Evolutionary conservation across 30 jellyfish, hydroid and myxozoan genomes (phyloP), one percentile per base, ranked within the genome.

Genomic region (Rhopilema esculentum): DNA sequence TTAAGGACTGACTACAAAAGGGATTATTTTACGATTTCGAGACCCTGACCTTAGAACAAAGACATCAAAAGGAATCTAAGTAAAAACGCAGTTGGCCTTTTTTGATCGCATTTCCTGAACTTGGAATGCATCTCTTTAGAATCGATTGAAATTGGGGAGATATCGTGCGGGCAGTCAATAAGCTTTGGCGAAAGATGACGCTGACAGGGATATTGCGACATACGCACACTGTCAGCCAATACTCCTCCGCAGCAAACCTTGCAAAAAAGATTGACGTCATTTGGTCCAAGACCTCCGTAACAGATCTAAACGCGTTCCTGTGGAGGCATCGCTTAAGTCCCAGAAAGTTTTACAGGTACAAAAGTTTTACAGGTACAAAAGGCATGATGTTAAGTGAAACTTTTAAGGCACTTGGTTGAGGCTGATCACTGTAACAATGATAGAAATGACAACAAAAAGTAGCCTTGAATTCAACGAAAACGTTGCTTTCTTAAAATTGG

Each of bases 51-150:
- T 51, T 23, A n/a, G 24, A 24, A 77, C 76, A 77, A 77, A 49
- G 87, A 71, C 87, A 21, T 77, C 87, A 77, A 77, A 50, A 63
- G 77, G 76, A 49, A 1, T 53, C 75, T 27, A 49, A 52, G 52
- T 23, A 27, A 63, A 52, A 8, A 77, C 76, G 87, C 63, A 53
- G 57, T 77, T 30, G 27, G 0, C n/a, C 29, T 0, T 48, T n/a
- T 18, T 50, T 16, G 26, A 52, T 48, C 66, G 87, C 51, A 77
- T 77, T 77, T 77, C 87, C 87, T 77, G 87, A 63, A 21, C 66
- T n/a, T 50, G 87, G 87, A 77, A 77, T 50, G 0, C 63, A 63
- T 15, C 63, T 77, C 87, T 50, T 50, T 74, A 48, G 29, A 66
- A 23, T 23, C n/a, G 33, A 66, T 22, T 32, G 33, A 23, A 66